Evolutionary conservation across 2,113 vertebrate species (phyloP), one percentile per base, ranked within the genome.

Genomic region (Anthoscopus minutus): DNA sequence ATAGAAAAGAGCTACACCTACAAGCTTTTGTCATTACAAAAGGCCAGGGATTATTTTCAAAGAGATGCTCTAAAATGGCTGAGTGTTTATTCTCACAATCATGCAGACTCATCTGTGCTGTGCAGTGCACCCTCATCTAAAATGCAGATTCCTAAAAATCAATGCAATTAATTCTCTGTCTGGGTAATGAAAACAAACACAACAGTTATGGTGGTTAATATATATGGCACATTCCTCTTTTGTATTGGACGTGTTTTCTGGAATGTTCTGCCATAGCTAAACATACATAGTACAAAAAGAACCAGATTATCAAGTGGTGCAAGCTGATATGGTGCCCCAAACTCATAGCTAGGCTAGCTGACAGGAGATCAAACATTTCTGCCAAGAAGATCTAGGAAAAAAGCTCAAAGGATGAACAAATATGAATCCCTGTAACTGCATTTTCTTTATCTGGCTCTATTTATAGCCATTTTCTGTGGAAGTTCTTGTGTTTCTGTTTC

Each of bases 141-240:
- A 96, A 93, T 82, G 81, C 30, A 81, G 78, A 92, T 93, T 79
- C 51, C 71, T 83, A 62, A 88, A 94, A 95, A 89, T 94, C 92
- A 93, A 58, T 89, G 65, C 33, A 27, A 83, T 87, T 89, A 82
- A 81, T 87, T 92, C 78, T 81, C 67, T 86, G 45, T 40, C 35
- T 91, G 38, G 16, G 22, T 73, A 53, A 76, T 86, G 64, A 94
- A 89, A 89, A 80, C 37, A 73, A 91, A 80, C 21, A 54, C n/a
- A 78, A 19, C 5, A 13, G 13, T 89, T 89, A 40, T 2, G 15
- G 30, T 69, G 53, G 62, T 58, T 94, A 80, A 76, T 31, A 65
- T 13, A 88, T 71, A 33, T 24, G 38, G 72, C 48, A 80, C 15
- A 21, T 57, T 70, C 28, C 37, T 64, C 79, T 57, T 70, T 22